These are phyloP conservation scores for Kryptolebias ocellatus DNA, from an alignment of 2,797 vertebrate species.

Conservation along the genomic window DNA sequence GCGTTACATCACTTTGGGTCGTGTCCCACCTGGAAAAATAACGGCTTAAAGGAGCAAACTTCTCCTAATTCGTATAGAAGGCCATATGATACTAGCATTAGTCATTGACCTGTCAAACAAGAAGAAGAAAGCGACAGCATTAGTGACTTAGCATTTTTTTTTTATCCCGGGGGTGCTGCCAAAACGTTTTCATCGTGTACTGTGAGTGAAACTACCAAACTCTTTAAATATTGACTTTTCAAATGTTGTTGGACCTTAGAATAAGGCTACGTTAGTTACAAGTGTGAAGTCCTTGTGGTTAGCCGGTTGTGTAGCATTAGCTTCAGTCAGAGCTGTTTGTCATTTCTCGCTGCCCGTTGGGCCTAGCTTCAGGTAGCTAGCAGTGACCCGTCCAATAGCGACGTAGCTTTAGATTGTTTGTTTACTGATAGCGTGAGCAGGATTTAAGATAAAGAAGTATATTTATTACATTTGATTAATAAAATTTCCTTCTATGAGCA, in stretches of 20 bases:
- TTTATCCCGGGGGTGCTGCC: constrained; percentile 26
- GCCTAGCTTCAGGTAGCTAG: constrained; percentile 52
- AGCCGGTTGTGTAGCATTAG: not conserved
- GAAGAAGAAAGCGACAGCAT: constrained; percentile 7
- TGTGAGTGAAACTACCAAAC: constrained; percentile 59
- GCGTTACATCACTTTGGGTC: constrained; percentile 72
- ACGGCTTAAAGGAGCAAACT: constrained; percentile 17
- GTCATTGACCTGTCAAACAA: constrained; percentile 22
- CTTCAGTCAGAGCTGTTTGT: constrained; percentile 2
- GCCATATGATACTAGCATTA: constrained; percentile 37
- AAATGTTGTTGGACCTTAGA: not conserved
- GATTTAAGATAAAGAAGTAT: not conserved
- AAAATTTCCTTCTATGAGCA: not conserved
- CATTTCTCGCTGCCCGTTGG: constrained; percentile 13
- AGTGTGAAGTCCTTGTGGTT: not conserved
- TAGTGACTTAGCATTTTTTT: constrained; percentile 52
- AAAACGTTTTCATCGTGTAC: constrained; percentile 53
- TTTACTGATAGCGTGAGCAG: rapidly evolving
- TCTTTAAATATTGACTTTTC: not conserved
- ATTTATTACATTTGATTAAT: not conserved
- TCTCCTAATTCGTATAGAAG: not conserved
- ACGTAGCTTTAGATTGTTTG: not conserved
- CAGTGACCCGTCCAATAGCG: constrained; percentile 11
- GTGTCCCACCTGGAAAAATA: constrained; percentile 55
- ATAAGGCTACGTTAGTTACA: not conserved